Evolutionary conservation across 2,113 vertebrate genomes (phyloP), one percentile per base, ranked within the genome.

Genomic region (Plotosus lineatus): DNA sequence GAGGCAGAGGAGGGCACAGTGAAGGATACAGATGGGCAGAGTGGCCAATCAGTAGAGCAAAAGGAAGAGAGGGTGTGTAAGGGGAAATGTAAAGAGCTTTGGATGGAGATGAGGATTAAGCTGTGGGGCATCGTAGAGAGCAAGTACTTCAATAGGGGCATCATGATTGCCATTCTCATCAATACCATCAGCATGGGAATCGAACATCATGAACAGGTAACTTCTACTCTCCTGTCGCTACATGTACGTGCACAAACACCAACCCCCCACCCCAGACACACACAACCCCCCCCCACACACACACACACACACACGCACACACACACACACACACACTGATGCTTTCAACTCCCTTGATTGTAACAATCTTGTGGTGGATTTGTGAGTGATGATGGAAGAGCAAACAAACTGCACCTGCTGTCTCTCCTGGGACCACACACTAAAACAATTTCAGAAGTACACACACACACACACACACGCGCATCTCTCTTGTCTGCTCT

Each of bases 151-250:
- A 98, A 95, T 90, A 91, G 96, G 23, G 97, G 96, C 76, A 99
- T 99, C 91, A 98, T 99, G 97, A 96, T 97, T 15, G 97, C 97
- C 76, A 98, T 99, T 85, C 92, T 98, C 2, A 96, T 98, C 89
- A 99, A 99, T 88, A 99, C 97, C 1, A 94, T 98, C 92, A 99
- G 96, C 89, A 98, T 98, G 97, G 97, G 97, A 83, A 98, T 99
- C 0, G 97, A 99, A 88, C 96, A 99, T 88, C 97, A 99, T 0
- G 92, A 98, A 53, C 97, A 99, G 96, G 97, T 96, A 89, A 88
- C n/a, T n/a, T n/a, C n/a, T n/a, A n/a, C n/a, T n/a, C n/a, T n/a
- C n/a, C n/a, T n/a, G n/a, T n/a, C n/a, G n/a, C n/a, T n/a, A n/a
- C n/a, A n/a, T n/a, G n/a, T n/a, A n/a, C n/a, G n/a, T n/a, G 33